Base-by-base conservation (phyloP, 2,797 vertebrate species). In the Acanthurus tractus region DNA sequence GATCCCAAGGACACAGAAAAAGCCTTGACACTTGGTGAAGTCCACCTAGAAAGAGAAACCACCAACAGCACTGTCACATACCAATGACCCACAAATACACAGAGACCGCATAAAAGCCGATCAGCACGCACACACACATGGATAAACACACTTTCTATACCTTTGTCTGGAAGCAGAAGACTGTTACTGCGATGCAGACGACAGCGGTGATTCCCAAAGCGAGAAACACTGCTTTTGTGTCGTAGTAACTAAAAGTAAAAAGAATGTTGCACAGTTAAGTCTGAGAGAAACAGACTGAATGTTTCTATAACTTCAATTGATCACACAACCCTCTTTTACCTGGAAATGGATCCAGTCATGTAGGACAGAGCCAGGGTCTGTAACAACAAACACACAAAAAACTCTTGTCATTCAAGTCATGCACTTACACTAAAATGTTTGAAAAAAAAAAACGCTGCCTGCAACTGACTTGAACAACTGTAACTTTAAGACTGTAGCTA, bases 141-240 rank as follows among this genome's bases (percentile, higher is more conserved):
- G 8, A n/a, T n/a, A 90, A 80, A 96, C 96, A 95, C 36, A 6
- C 10, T 9, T 12, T 9, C 29, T 14, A 3, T 85, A 97, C 98
- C 97, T 99, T 99, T 29, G 98, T 99, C 93, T 99, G 98, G 91
- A 99, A 98, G 92, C 98, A 99, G 96, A 99, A 99, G 88, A 99
- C 80, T 0, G 98, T 99, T 77, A 99, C 97, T 0, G 94, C 72
- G n/a, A 99, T 95, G 91, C 97, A 95, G 53, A 99, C 98, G 0
- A 99, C 91, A 0, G 96, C 96, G 0, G 98, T 99, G 94, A 99
- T 99, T 18, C 93, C 91, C 87, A 98, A 83, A 2, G 97, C 95
- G 0, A 99, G 92, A 82, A 99, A 95, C 85, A 99, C 98, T 0
- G 96, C 95, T 18, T 93, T 96, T 2, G 97, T 98, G 2, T 75